These are phyloP conservation scores for Dromaius novaehollandiae DNA, from an alignment of 2,113 vertebrate genomes.

Conservation along the genomic window DNA sequence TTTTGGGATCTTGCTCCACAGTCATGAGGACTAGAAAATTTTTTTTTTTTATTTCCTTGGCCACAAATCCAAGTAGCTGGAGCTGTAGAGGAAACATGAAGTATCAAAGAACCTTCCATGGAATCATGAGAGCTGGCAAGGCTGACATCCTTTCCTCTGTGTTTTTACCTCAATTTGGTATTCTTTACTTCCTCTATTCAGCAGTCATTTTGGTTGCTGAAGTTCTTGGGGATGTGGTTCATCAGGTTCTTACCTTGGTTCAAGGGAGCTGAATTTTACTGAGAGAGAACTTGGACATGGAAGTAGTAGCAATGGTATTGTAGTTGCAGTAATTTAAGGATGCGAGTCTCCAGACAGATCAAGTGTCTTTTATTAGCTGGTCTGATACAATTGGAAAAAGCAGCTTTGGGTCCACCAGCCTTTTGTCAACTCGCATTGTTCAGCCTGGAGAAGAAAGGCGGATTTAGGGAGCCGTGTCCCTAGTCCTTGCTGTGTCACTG, in stretches of 20 bases:
- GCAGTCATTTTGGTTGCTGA: neutral
- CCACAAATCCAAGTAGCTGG: neutral
- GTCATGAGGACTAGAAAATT: neutral
- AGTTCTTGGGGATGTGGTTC: neutral
- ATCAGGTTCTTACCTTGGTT: neutral
- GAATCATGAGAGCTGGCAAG: neutral
- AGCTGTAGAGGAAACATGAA: neutral
- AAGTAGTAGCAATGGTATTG: fast-evolving
- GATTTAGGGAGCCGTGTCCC: neutral
- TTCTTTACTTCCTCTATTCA: neutral
- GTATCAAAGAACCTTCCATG: neutral
- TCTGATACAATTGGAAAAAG: neutral
- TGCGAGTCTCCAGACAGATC: neutral
- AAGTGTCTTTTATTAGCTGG: neutral
- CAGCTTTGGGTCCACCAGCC: neutral
- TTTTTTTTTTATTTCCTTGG: neutral
- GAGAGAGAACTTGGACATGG: neutral
- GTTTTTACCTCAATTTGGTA: neutral
- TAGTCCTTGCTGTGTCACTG: neutral
- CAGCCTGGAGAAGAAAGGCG: neutral
- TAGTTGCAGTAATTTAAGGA: neutral
- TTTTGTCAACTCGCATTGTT: neutral
- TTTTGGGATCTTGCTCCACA: neutral
- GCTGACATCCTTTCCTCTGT: conserved; percentile 6
- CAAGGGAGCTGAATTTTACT: neutral